Conservation (phyloP, 2,797 vertebrate species). For the Lithobates pipiens region DNA sequence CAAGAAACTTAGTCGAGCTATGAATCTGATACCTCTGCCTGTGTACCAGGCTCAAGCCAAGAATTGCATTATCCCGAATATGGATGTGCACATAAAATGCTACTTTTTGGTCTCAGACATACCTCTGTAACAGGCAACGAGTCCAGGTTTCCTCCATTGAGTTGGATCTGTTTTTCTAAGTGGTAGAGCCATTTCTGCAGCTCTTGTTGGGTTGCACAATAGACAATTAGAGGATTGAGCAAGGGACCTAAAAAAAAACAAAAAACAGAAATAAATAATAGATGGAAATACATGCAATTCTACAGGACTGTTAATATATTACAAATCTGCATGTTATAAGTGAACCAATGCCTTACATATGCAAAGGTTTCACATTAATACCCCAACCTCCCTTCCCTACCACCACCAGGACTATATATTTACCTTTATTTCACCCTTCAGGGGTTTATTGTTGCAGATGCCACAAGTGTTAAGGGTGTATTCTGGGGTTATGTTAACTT, state of each 20-base stretch:
- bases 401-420: too few relatives aligned
- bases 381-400: too few relatives aligned
- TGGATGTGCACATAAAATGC: not conserved
- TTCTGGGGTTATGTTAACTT: too few relatives aligned
- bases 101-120: not conserved
- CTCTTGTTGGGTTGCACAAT: slow-evolving; percentile 85
- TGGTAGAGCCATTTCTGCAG: slow-evolving; percentile 89
- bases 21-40: too few relatives aligned
- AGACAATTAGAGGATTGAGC: slow-evolving; percentile 89
- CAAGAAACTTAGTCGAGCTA: not conserved
- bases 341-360: too few relatives aligned
- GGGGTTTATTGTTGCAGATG: too few relatives aligned
- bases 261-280: not conserved
- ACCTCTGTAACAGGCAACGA: slow-evolving; percentile 71
- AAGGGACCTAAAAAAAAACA: slow-evolving; percentile 81
- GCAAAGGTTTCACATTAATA: too few relatives aligned
- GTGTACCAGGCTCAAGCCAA: not conserved
- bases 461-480: too few relatives aligned
- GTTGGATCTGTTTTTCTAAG: slow-evolving; percentile 89
- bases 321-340: too few relatives aligned
- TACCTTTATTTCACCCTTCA: too few relatives aligned
- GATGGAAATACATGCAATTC: not conserved
- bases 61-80: not conserved
- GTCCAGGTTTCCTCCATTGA: slow-evolving; percentile 76
- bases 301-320: not conserved